phyloP scores from a whole-genome alignment of 1,140 invertebrate genomes.

The Cherax destructor region DNA sequence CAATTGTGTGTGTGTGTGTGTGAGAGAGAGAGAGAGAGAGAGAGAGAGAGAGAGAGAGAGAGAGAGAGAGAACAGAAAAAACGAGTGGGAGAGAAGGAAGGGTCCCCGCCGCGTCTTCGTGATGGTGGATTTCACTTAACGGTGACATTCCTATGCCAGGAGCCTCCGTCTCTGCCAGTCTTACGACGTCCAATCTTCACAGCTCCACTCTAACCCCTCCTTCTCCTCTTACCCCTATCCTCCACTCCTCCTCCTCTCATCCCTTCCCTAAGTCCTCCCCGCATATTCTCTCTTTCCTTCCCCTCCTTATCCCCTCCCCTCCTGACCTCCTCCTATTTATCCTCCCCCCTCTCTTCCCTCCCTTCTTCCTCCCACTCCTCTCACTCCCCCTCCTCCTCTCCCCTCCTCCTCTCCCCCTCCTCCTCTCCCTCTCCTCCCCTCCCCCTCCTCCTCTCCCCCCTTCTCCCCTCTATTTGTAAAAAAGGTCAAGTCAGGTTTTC shows the following conservation, averaged over 20 bases:
- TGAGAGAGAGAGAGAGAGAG: too few species aligned
- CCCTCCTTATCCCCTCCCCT: too few species aligned
- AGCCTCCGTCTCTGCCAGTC: conserved; percentile 14
- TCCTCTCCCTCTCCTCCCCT: too few species aligned
- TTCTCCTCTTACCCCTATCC: too few species aligned
- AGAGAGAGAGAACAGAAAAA: too few species aligned
- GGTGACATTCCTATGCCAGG: conserved; percentile 40
- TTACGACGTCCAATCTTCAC: conserved; percentile 41
- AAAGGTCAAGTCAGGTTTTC: conserved; percentile 23
- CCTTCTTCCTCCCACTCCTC: not conserved
- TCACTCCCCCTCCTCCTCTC: not conserved
- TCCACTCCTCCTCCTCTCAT: not conserved
- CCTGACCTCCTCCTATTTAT: too few species aligned
- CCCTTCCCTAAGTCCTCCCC: not conserved
- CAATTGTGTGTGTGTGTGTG: too few species aligned
- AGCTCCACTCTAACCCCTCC: not conserved
- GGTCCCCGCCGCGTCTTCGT: not conserved
- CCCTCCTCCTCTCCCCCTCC: too few species aligned
- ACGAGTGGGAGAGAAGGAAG: too few species aligned
- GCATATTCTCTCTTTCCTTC: too few species aligned
- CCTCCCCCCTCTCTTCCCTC: too few species aligned
- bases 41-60: not conserved
- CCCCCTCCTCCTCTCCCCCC: not conserved
- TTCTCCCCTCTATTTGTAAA: not conserved
- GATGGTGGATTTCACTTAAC: conserved; percentile 49